Base-by-base conservation (phyloP, 2,113 vertebrate genomes). In the Chitala chitala region DNA sequence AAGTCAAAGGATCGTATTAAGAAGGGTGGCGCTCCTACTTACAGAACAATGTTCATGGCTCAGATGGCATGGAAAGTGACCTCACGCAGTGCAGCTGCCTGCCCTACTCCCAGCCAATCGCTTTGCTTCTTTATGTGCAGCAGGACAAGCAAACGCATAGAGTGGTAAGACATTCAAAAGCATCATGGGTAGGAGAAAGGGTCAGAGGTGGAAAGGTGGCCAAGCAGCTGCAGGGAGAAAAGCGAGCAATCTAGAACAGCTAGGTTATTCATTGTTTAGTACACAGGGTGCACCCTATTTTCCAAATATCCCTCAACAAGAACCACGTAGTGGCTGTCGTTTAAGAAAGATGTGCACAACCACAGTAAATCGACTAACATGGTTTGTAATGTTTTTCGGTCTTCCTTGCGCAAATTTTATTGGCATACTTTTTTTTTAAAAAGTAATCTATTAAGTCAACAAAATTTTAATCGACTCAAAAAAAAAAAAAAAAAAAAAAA, bases 161-260 rank as follows among this genome's bases (percentile, higher is more conserved):
- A 95, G 93, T 93, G 89, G 96, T 91, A 98, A 63, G 94, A 99
- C 94, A 98, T 93, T 94, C 93, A 98, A 96, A 84, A 96, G 95
- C 95, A 91, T 96, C 93, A 98, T 98, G 96, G 92, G 92, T 89
- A 87, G 84, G 87, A 82, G 75, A 73, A 78, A 80, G 78, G 58
- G 26, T 87, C 92, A 90, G 86, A 92, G 93, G 91, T 91, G 91
- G 89, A 92, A 90, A 87, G 88, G 90, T 94, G 90, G 92, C 89
- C 91, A 95, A 94, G 92, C 92, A 94, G 94, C 94, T 93, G 92
- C 93, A 91, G 90, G 89, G 89, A 94, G 90, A 92, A n/a, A 91
- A 93, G 92, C 91, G 88, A 93, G 94, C 92, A 94, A 88, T 89
- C 90, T 89, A 91, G 91, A 93, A 92, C 92, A 92, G 91, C 87